Evolutionary conservation across 2,797 vertebrate genomes (phyloP).

Genomic region (Molothrus ater): DNA sequence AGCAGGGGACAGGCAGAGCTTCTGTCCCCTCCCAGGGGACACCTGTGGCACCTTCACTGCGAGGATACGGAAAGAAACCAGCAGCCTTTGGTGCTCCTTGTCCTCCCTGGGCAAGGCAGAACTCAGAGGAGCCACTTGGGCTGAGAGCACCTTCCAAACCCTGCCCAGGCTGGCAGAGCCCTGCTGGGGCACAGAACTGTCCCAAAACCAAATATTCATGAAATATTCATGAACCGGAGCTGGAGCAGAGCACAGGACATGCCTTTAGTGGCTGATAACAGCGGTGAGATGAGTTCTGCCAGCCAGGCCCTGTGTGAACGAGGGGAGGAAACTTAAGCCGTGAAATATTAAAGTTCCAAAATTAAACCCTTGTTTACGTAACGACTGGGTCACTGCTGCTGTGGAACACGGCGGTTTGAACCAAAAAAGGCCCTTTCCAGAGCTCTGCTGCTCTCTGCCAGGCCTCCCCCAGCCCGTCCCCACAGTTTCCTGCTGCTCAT

Average conservation of each 20-base stretch:
- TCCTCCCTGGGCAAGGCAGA: not conserved
- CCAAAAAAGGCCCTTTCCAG: not conserved
- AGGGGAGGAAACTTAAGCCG: constrained; percentile 66
- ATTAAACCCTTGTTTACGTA: constrained; percentile 74
- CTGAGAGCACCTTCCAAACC: fast-evolving
- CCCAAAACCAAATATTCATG: not conserved
- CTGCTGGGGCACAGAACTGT: fast-evolving
- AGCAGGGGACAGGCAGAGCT: not conserved
- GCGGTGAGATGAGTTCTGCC: not conserved
- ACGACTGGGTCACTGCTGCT: constrained; percentile 38
- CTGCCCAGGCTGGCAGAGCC: not conserved
- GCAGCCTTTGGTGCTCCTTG: not conserved
- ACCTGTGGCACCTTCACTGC: fast-evolving
- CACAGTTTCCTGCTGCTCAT: fast-evolving
- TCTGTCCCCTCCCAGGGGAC: not conserved
- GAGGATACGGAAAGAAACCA: not conserved
- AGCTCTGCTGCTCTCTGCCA: not conserved
- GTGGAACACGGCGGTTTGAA: not conserved
- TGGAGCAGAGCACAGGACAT: fast-evolving
- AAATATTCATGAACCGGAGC: fast-evolving
- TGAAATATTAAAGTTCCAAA: constrained; percentile 84
- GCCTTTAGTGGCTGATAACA: fast-evolving
- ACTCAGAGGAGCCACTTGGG: not conserved
- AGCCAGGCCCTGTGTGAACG: not conserved
- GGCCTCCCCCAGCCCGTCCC: not conserved